Evolutionary conservation across 2,113 vertebrate species (phyloP).

Genomic region (Salminus brasiliensis): DNA sequence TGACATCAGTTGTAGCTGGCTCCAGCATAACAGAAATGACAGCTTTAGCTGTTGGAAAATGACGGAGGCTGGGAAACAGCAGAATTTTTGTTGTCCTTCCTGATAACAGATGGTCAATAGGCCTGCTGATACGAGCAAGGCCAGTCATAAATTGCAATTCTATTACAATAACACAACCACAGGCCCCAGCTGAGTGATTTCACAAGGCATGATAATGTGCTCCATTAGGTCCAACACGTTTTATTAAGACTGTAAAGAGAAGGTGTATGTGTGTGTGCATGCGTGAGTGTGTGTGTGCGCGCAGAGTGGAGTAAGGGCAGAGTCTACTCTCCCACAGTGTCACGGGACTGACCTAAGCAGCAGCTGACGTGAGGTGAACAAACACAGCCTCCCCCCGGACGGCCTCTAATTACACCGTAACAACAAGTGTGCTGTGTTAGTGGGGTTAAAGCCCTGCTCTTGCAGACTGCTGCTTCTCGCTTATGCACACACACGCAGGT

Average conservation of each 20-base stretch:
- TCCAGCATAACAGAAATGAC: background rate
- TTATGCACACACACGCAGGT: background rate
- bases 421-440: conserved; percentile 20
- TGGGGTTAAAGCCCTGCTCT: background rate
- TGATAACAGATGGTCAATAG: background rate
- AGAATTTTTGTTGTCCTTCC: background rate
- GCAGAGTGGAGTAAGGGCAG: background rate
- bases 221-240: conserved; percentile 14
- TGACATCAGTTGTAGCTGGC: conserved; percentile 16
- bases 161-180: background rate
- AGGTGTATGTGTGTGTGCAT: background rate
- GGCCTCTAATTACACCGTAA: conserved; percentile 37
- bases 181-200: background rate
- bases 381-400: conserved; percentile 31
- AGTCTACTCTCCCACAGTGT: conserved; percentile 22
- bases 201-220: background rate
- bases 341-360: conserved; percentile 48
- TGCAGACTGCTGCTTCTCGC: background rate
- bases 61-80: background rate
- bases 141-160: background rate
- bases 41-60: background rate
- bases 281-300: background rate
- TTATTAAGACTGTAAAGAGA: background rate
- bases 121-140: no score
- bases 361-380: conserved; percentile 49